Base-by-base conservation (phyloP, 30 jellyfish, hydroid and myxozoan genomes). In the Chironex yamaguchii region DNA sequence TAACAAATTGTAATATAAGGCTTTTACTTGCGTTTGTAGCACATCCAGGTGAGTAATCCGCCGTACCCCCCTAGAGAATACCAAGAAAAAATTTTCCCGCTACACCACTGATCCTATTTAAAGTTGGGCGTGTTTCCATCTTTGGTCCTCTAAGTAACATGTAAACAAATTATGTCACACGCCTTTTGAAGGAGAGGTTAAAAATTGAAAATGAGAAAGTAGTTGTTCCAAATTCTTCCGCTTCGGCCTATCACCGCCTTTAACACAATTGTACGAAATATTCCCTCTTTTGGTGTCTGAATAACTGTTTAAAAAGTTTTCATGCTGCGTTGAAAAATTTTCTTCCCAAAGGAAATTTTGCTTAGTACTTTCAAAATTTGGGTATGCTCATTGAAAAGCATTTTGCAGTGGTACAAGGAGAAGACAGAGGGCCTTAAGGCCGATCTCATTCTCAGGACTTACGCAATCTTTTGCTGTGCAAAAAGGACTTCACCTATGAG, bases 401-500 rank as follows among this genome's bases (percentile, higher is more conserved):
- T 75, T 1, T 75, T 75, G 87, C 33, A 25, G 71, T 34, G 76
- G 32, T 75, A 75, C 76, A 49, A 51, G 21, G 87, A 75, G 87
- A 75, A 75, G 53, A 75, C 64, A 75, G 12, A 29, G 24, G 87
- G 87, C 24, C 35, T 75, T 34, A 75, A 75, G 50, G 87, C 77
- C 22, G 87, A 75, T 51, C 76, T 75, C 54, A 76, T 75, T 49
- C 76, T 75, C 33, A 50, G 82, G 13, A 52, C 82, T 25, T 62
- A 21, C 63, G 90, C 90, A 28, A 36, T 78, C 29, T 78, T 78
- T 36, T 78, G 69, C 62, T 69, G 90, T 33, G 81, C 90, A 54
- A 78, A 62, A 78, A 62, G 1, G 68, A 27, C 32, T 78, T 13
- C 67, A 78, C 79, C 26, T 78, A 52, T 58, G 81, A 78, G 26